Percentiles rank a stretch among this genome's conserved stretches.
Conservation (phyloP, 2,113 vertebrate species). For the Onychostruthus taczanowskii region DNA sequence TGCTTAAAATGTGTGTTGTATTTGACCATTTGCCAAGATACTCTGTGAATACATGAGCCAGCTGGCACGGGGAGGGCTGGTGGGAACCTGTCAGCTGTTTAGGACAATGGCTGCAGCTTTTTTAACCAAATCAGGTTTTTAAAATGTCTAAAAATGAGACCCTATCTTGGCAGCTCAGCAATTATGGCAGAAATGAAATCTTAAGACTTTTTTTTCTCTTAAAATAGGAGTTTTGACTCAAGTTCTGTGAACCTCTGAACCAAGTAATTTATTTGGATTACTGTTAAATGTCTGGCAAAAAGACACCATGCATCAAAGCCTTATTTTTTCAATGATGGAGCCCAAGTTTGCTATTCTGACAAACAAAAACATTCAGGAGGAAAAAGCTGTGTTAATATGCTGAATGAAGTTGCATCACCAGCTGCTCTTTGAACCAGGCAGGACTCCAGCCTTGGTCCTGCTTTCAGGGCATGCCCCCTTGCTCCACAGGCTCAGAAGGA, state of each 20-base stretch:
- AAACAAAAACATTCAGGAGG: not conserved
- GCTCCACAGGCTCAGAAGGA: not conserved
- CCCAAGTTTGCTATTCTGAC: not conserved
- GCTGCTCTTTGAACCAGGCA: not conserved
- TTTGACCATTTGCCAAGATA: conserved; percentile 74
- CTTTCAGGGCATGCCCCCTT: not conserved
- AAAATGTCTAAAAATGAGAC: conserved; percentile 54
- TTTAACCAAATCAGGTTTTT: conserved; percentile 57
- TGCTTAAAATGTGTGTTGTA: conserved; percentile 76
- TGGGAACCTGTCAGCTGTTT: conserved; percentile 72
- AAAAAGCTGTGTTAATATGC: not conserved
- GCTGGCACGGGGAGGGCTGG: conserved; percentile 57
- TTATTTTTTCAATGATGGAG: conserved; percentile 3
- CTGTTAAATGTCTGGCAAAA: conserved; percentile 30
- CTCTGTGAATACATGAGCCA: conserved; percentile 68
- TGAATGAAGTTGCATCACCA: not conserved
- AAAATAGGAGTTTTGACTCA: conserved; percentile 47
- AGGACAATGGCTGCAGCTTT: conserved; percentile 49
- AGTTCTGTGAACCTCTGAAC: conserved; percentile 8
- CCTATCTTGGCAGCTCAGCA: not conserved
- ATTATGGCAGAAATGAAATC: conserved; percentile 19
- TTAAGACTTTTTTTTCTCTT: not conserved
- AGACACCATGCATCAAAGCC: conserved; percentile 7
- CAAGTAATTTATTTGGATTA: conserved; percentile 28
- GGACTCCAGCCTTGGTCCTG: not conserved